Base-by-base conservation (phyloP, 2,888 invertebrate species). In the Megastigmus dorsalis region DNA sequence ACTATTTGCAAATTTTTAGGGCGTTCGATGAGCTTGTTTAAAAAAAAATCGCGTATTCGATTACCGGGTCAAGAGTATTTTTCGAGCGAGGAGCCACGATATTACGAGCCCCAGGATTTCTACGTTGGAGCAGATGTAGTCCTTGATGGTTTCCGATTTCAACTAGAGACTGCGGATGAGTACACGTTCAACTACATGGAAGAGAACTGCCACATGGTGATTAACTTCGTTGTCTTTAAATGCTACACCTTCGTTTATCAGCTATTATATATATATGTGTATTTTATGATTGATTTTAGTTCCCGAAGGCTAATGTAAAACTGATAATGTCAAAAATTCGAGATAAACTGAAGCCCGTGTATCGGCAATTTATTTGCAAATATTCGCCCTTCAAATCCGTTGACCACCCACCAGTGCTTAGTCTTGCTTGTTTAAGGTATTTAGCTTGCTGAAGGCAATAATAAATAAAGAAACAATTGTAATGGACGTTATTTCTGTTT, bases 141-240 rank as follows among this genome's bases (percentile, higher is more conserved):
- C 45, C 90, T 97, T 18, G 94, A 94, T 84, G 92, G 93, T 79
- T 96, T 95, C 83, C 88, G 92, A 55, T 97, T 97, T 86, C 89
- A 93, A 57, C 89, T 98, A 33, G 89, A 92, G 0, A 93, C 93
- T 1, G 96, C 96, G 1, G 97, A 98, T 85, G 94, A 95, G 83
- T 97, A 95, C 84, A 95, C 96, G 0, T 88, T 97, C 60, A 91
- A 93, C 50, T 97, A 95, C 84, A 94, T 97, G 96, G 97, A 97
- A 87, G 84, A 93, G 6, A 90, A 96, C 87, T 89, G 92, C 69
- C 88, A 91, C 70, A 91, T 95, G 91, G 96, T 95, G 26, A 20
- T 6, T 28, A 23, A 52, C 77, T 60, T 13, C n/a, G n/a, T n/a
- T n/a, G n/a, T n/a, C n/a, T n/a, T n/a, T n/a, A n/a, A n/a, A n/a